Conservation (phyloP, 1,140 invertebrate species). For the Solen grandis region DNA sequence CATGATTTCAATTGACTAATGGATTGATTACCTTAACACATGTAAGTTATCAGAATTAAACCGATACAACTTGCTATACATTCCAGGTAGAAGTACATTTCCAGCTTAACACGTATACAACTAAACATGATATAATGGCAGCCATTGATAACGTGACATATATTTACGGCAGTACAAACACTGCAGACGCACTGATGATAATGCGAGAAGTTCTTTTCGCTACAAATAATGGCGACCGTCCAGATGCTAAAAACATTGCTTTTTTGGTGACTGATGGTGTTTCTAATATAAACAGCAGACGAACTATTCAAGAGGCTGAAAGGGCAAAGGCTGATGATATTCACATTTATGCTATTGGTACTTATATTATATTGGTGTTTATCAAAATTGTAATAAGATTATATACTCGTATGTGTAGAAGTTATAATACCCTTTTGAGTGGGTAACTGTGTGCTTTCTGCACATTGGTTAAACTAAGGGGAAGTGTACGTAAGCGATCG, state of each 20-base stretch:
- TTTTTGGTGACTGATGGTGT: slow-evolving; percentile 74
- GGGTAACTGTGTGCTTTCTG: too few species aligned
- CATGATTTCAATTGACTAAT: too few species aligned
- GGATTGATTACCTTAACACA: too few species aligned
- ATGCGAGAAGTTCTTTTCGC: slow-evolving; percentile 67
- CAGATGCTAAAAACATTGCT: slow-evolving; percentile 61
- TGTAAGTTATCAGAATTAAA: too few species aligned
- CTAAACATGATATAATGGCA: slow-evolving; percentile 7
- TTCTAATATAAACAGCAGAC: slow-evolving; percentile 71
- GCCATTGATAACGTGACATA: slow-evolving; percentile 61
- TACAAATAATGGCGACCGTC: slow-evolving; percentile 64
- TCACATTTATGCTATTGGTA: too few species aligned
- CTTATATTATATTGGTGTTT: too few species aligned
- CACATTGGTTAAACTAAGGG: too few species aligned
- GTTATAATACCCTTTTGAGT: too few species aligned
- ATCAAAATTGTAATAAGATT: too few species aligned
- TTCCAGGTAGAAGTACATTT: slow-evolving; percentile 53
- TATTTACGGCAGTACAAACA: slow-evolving; percentile 71
- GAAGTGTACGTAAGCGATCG: too few species aligned
- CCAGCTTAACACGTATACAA: slow-evolving; percentile 48
- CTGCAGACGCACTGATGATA: slow-evolving; percentile 64
- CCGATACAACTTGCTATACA: too few species aligned
- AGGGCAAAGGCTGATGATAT: neutral
- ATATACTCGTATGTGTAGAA: too few species aligned
- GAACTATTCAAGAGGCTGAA: slow-evolving; percentile 68